Base-by-base conservation (phyloP, 2,113 vertebrate genomes). In the Candoia aspera region DNA sequence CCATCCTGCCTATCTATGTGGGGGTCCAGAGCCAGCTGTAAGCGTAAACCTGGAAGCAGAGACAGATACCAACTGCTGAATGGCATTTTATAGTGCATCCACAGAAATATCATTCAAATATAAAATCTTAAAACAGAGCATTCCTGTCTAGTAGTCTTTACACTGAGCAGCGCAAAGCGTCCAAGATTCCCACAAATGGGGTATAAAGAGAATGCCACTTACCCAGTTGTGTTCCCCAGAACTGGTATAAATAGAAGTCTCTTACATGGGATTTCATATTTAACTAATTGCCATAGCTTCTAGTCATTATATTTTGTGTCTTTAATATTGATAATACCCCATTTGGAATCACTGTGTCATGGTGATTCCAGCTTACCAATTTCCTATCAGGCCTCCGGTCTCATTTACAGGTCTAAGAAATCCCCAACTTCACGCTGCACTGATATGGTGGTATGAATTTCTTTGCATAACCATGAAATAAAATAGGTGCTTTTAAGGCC, bases 11-110 rank as follows among this genome's bases (percentile, higher is more conserved):
- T 92, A 58, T 92, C 91, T 23, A 62, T 33, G 0, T 37, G 73
- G 73, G 49, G 59, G 13, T 89, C 58, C 59, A 92, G 23, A 29
- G 91, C 46, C 79, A 89, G 46, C 58, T 92, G 91, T 24, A 83
- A 26, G 37, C 91, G 86, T 57, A 92, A 89, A 85, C 58, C 91
- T 92, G 79, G 58, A 60, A 21, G 37, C n/a, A 89, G 29, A 92
- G 49, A 89, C 5, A 54, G 42, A 33, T 26, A 84, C 4, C 4
- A 37, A 17, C 8, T 54, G 21, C 5, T n/a, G 37, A 19, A 4
- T 5, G 49, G 8, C 49, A 29, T 87, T 60, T 91, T 73, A 73
- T 53, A 6, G 19, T 55, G 15, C 12, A n/a, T 88, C 55, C 12
- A 49, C 42, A 88, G 37, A 58, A 23, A 21, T 37, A 83, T 17